Base-by-base conservation (phyloP, 2,797 vertebrate genomes). In the Enteromius thamalakanensis region DNA sequence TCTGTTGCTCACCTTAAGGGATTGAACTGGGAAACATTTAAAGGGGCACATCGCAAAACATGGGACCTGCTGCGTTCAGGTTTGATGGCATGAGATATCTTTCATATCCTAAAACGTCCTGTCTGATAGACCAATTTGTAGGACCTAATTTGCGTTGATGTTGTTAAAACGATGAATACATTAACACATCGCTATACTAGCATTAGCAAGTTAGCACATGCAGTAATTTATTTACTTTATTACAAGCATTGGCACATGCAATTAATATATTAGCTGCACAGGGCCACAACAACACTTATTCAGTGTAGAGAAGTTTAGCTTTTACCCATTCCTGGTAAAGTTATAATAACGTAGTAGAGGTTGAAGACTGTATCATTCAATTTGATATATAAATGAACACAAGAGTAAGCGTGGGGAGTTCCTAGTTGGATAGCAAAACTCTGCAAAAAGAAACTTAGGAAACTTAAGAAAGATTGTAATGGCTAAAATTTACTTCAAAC, bases 401-500 rank as follows among this genome's bases (percentile, higher is more conserved):
- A 51, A 51, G 32, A 55, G 49, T 69, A 23, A 37, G 15, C 10
- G n/a, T 68, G 17, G 10, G 17, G 45, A 49, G 15, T 67, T 80
- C n/a, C 23, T 71, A 32, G 67, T 14, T n/a, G 32, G 17, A 15
- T 26, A 60, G 4, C 21, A 40, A 8, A 47, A 47, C 14, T 49
- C 4, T 51, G 55, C 5, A 42, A 11, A 37, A 37, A 19, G 55
- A 42, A 42, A 10, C 42, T 42, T 11, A 42, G 42, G 9, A 42
- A 42, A 11, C 42, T 62, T 62, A 34, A 21, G 15, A 75, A 76
- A 40, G n/a, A 67, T 67, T n/a, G 11, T 6, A 65, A 78, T 53
- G 19, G 34, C 60, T 40, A 42, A 62, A 72, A 62, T 49, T 81
- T 9, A 71, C 53, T 45, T 72, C 34, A 55, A 76, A 76, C 80